Percentiles rank a stretch among this genome's conserved stretches.
phyloP scores from a whole-genome alignment of 2,113 vertebrate species.

The Prunella fulvescens region DNA sequence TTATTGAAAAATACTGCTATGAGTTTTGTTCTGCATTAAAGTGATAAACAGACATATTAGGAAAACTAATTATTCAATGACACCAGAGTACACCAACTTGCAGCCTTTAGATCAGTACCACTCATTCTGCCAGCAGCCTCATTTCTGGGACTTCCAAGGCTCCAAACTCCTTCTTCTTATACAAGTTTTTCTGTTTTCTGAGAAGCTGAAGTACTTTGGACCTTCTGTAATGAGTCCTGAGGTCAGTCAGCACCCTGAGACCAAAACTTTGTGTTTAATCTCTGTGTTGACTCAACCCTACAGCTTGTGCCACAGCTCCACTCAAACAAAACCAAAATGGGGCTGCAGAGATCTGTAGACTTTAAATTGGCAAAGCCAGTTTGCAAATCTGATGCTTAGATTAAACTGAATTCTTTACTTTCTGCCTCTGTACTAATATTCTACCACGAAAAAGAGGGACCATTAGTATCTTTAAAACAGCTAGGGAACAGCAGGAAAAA shows the following conservation, averaged over 20 bases:
- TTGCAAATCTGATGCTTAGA: not conserved
- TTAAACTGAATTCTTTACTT: not conserved
- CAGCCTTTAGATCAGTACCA: not conserved
- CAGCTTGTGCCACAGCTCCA: not conserved
- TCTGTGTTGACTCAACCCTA: not conserved
- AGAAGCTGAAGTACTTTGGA: not conserved
- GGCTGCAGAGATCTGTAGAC: not conserved
- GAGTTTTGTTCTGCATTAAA: not conserved
- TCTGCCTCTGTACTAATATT: not conserved
- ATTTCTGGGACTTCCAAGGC: not conserved
- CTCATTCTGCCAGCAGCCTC: not conserved
- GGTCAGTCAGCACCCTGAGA: not conserved
- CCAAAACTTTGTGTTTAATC: not conserved
- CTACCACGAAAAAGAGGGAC: not conserved
- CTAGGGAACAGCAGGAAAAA: not conserved
- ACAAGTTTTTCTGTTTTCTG: not conserved
- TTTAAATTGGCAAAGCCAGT: not conserved
- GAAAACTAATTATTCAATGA: not conserved
- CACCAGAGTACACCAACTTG: not conserved
- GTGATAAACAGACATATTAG: not conserved
- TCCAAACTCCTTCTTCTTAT: not conserved
- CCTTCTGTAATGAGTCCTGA: not conserved
- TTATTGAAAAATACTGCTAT: not conserved
- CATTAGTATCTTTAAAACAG: not conserved
- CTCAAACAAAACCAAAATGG: not conserved